A percentile compares a stretch with the other conserved stretches of the same genome.
Evolutionary conservation across 2,888 invertebrate genomes (phyloP).

Genomic region (Dicranocentrus wangi): DNA sequence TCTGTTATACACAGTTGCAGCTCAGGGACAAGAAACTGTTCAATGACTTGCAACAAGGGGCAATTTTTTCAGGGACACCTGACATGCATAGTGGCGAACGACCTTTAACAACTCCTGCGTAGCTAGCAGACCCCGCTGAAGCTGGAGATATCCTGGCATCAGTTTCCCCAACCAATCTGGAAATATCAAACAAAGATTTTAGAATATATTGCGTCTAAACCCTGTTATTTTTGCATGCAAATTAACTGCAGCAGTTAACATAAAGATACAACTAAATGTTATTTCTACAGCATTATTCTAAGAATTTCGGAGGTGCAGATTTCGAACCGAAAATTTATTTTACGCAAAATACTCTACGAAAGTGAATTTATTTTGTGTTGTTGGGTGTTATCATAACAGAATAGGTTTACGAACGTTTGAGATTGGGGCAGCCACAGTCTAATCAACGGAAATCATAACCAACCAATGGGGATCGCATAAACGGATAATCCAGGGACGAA

Average conservation of each 20-base stretch:
- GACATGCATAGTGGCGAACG: constrained; percentile 87
- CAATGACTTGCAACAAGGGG: constrained; percentile 36
- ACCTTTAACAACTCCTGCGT: constrained; percentile 93
- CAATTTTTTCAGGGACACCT: constrained; percentile 78
- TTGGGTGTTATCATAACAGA: too few species aligned
- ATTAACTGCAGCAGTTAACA: neutral
- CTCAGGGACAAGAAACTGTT: constrained; percentile 15
- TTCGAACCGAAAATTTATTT: too few species aligned
- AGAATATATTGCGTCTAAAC: too few species aligned
- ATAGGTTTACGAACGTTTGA: constrained; percentile 51
- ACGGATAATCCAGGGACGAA: too few species aligned
- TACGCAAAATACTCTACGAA: too few species aligned
- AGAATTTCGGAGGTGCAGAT: too few species aligned
- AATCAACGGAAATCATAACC: neutral
- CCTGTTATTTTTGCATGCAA: too few species aligned
- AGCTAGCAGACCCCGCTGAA: constrained; percentile 77
- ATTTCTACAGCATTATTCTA: too few species aligned
- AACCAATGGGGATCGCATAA: neutral
- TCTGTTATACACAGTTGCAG: neutral
- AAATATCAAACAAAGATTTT: constrained; percentile 19
- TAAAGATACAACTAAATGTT: neutral
- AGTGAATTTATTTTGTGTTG: too few species aligned
- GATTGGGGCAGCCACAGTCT: constrained; percentile 47
- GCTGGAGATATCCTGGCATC: constrained; percentile 67
- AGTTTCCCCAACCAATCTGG: constrained; percentile 69